phyloP scores from a whole-genome alignment of 2,888 invertebrate species.

The Aleiodes leptofemur region DNA sequence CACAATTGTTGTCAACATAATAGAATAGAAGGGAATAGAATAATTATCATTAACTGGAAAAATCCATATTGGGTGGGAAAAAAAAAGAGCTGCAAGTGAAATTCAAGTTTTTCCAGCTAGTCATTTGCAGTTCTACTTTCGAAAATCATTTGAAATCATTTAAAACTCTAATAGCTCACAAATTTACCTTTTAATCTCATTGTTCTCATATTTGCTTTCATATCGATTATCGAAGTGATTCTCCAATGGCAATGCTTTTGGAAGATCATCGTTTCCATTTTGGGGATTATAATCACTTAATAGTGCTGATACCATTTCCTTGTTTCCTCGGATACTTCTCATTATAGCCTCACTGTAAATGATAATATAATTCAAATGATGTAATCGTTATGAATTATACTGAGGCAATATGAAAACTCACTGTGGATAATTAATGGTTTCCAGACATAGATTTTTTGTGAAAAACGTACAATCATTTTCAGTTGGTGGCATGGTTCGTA shows the following conservation, averaged over 20 bases:
- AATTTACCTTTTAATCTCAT: constrained; percentile 72
- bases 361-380: neutral
- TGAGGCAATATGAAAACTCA: constrained; percentile 75
- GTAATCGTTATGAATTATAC: neutral
- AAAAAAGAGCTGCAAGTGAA: neutral
- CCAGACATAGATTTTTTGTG: constrained; percentile 84
- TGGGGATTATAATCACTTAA: constrained; percentile 83
- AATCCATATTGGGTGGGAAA: constrained; percentile 2
- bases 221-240: constrained; percentile 61
- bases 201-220: constrained; percentile 63
- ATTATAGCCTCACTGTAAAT: constrained; percentile 81
- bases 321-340: constrained; percentile 81
- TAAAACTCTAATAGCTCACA: neutral
- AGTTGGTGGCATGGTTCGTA: constrained; percentile 65
- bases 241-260: constrained; percentile 68
- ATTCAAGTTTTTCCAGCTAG: constrained; percentile 8
- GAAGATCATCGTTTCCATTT: constrained; percentile 79
- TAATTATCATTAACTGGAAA: neutral
- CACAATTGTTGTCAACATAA: constrained; percentile 5
- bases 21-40: neutral
- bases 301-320: constrained; percentile 83
- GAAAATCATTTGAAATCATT: neutral
- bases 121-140: constrained; percentile 8
- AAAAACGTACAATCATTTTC: constrained; percentile 81
- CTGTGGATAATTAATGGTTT: constrained; percentile 86